Base-by-base conservation (phyloP, 35 echinoderm and acorn worm genomes). In the Lytechinus pictus region DNA sequence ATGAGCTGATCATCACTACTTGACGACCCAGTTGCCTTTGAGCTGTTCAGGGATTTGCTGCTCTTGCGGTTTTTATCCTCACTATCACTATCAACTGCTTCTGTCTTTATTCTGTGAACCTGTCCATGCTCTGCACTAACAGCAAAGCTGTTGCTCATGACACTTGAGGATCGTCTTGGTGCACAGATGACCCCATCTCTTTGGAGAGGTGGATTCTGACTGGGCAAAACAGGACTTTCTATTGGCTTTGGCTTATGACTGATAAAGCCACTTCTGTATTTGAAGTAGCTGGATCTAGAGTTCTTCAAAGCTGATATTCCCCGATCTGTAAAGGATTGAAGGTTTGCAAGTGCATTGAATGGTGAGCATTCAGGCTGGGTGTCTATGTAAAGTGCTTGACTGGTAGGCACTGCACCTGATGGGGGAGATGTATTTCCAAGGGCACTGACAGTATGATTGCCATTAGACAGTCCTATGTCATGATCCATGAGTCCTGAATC, bases 151-250 rank as follows among this genome's bases (percentile, higher is more conserved):
- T 54, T 93, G 54, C 52, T 57, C 9, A 57, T 53, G 27, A 93
- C 53, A 57, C 54, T 93, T 90, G 88, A 54, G 53, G 92, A 55
- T 93, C 92, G 28, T 54, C 92, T 93, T 5, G 92, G 92, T 9
- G 92, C 13, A 93, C 92, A 93, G 54, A 93, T 93, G 92, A 93
- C 92, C 9, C 92, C 92, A 57, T 93, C 92, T 93, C 92, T 93
- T 19, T 93, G 92, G 19, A 24, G 66, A 5, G 16, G 14, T 54
- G 55, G 92, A 16, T 93, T 93, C 52, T 27, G 92, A 10, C 11
- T 19, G 4, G 92, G 92, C 28, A 55, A 9, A 9, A 24, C 21
- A 27, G 88, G 10, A 33, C 53, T 57, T 9, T 93, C 92, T 10
- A 57, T 19, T 28, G 92, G 92, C 27, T 54, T 93, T 54, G 53